Evolutionary conservation across 1,140 invertebrate genomes (phyloP).

Genomic region (Lanistes nyassanus): DNA sequence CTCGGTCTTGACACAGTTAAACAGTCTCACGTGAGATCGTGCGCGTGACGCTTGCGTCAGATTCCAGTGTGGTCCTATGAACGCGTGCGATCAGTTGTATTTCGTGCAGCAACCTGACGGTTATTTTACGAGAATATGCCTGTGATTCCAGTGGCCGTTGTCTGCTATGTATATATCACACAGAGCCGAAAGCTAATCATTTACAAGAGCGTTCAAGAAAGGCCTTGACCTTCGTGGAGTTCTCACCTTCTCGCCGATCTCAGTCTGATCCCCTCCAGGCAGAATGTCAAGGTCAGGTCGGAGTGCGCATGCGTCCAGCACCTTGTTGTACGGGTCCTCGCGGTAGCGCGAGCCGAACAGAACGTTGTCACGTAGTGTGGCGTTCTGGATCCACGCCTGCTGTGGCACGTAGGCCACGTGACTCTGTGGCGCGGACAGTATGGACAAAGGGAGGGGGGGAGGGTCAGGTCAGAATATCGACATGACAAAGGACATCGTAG

Average conservation of each 20-base stretch:
- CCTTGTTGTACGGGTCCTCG: slow-evolving; percentile 64
- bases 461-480: too few relatives aligned
- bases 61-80: too few relatives aligned
- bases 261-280: slow-evolving; percentile 76
- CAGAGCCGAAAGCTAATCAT: background rate
- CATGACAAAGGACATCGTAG: too few relatives aligned
- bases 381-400: slow-evolving; percentile 86
- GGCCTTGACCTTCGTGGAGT: too few relatives aligned
- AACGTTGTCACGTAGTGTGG: slow-evolving; percentile 84
- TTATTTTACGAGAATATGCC: too few relatives aligned
- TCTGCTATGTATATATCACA: background rate
- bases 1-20: too few relatives aligned
- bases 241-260: slow-evolving; percentile 64
- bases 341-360: slow-evolving; percentile 74
- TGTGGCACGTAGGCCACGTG: slow-evolving; percentile 81
- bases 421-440: slow-evolving; percentile 58
- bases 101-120: too few relatives aligned
- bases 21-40: too few relatives aligned
- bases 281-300: slow-evolving; percentile 78
- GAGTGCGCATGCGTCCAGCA: slow-evolving; percentile 72
- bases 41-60: too few relatives aligned
- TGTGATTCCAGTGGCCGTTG: too few relatives aligned
- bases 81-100: too few relatives aligned
- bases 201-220: background rate
- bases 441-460: background rate